These are phyloP conservation scores for Clostera curtula DNA, from an alignment of 2,888 invertebrate genomes.

Conservation along the genomic window DNA sequence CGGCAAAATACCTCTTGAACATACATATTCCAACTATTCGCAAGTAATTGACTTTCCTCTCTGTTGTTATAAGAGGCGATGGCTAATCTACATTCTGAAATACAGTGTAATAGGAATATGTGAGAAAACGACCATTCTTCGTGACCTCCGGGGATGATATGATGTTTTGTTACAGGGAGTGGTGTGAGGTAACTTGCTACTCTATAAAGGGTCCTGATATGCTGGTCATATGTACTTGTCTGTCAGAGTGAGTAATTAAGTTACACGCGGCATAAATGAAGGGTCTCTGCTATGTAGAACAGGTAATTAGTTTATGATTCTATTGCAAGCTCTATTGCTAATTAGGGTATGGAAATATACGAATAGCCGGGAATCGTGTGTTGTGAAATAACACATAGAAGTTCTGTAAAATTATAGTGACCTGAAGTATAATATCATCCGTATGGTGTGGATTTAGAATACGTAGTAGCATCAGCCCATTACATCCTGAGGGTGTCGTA, in stretches of 20 bases:
- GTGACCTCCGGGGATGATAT: slow-evolving; percentile 32
- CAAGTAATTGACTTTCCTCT: slow-evolving; percentile 60
- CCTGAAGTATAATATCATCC: no score
- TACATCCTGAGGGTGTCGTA: no score
- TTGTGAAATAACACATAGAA: no score
- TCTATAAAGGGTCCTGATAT: slow-evolving; percentile 20
- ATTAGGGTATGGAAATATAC: slow-evolving; percentile 6
- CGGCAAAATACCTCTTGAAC: slow-evolving; percentile 45
- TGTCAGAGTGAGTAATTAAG: slow-evolving; percentile 63
- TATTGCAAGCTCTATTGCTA: slow-evolving; percentile 42
- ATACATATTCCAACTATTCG: slow-evolving; percentile 54
- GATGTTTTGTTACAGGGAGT: slow-evolving; percentile 25
- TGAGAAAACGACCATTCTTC: slow-evolving; percentile 31
- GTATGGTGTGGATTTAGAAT: no score
- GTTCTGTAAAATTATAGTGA: no score
- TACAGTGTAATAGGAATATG: slow-evolving; percentile 49
- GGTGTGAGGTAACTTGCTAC: slow-evolving; percentile 11
- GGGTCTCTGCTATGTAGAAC: slow-evolving; percentile 57
- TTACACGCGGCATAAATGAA: slow-evolving; percentile 61
- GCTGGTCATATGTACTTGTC: slow-evolving; percentile 36
- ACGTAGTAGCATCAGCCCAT: no score
- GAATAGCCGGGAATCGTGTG: no score
- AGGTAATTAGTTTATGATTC: slow-evolving; percentile 62
- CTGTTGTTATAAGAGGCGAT: slow-evolving; percentile 50
- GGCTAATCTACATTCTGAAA: slow-evolving; percentile 68